Evolutionary conservation across 2,113 vertebrate genomes (phyloP).

Genomic region (Alaudala cheleensis): DNA sequence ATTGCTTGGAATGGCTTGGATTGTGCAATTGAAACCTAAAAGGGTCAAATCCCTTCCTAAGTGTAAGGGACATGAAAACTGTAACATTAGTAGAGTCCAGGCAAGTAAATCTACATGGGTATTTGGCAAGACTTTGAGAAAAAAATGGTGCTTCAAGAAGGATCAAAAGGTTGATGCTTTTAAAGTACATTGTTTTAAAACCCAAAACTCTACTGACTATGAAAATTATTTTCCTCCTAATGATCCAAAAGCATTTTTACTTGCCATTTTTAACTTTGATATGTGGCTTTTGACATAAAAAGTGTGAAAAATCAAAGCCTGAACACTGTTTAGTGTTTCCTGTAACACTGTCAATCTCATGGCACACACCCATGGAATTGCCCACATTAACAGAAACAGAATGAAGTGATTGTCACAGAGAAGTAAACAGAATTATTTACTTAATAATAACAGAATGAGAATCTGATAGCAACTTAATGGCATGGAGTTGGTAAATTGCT

Average conservation of each 20-base stretch:
- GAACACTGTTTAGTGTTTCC: neutral
- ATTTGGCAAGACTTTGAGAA: neutral
- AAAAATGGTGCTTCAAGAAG: neutral
- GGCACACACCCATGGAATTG: neutral
- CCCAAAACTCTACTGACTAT: neutral
- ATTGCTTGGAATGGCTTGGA: neutral
- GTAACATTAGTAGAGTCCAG: neutral
- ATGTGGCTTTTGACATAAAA: neutral
- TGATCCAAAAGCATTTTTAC: neutral
- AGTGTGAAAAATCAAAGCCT: neutral
- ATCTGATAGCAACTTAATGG: neutral
- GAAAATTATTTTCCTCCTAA: neutral
- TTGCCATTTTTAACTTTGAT: neutral
- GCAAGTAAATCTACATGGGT: neutral
- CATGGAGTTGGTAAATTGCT: neutral
- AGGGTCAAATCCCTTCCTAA: neutral
- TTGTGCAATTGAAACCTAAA: neutral
- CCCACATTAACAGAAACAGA: neutral
- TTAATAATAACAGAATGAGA: neutral
- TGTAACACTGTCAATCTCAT: neutral
- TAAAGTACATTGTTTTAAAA: neutral
- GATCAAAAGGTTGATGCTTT: neutral
- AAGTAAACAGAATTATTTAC: neutral
- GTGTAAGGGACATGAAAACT: neutral
- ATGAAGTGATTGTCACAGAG: neutral